Evolutionary conservation across 2,797 vertebrate genomes (phyloP), one percentile per base, ranked within the genome.

Genomic region (Crenuchus spilurus): DNA sequence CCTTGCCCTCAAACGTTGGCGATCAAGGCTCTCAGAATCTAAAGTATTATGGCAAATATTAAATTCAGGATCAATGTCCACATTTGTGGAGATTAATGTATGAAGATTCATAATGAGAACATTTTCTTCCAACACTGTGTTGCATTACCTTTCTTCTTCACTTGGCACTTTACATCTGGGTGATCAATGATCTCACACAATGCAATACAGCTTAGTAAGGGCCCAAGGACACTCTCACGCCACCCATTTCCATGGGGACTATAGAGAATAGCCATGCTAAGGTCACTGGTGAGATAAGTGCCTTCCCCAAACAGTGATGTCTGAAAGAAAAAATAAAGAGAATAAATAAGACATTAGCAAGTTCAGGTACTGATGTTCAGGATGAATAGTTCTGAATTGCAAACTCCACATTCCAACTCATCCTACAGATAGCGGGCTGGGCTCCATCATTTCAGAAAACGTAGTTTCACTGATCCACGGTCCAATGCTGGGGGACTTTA

Each of bases 161-260:
- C 92, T 85, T 96, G 97, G 78, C 97, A 99, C 84, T 99, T 99
- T 1, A 99, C 98, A 76, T 98, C 97, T 6, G 97, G 97, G 83
- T 99, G 98, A 83, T 99, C 96, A 0, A 99, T 97, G 87, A 99
- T 94, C 85, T 99, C 96, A 6, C 98, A 99, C 80, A 99, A 88
- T 8, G 98, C 98, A 11, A 99, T 93, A 0, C 97, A 99, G 91
- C 97, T 99, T 31, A 99, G 93, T 82, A 95, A 49, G 0, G 95
- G 89, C 49, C 98, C 97, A 44, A 99, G 87, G 0, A 92, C 82
- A 11, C 97, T 98, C 20, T 66, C 94, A 54, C 88, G 87, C 98
- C 97, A 99, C 11, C 95, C 93, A 0, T 92, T 95, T 71, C 96
- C 91, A 0, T 98, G 96, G 4, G 98, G 98, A 71, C 97, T 98